phyloP scores from a whole-genome alignment of 2,797 vertebrate genomes.

The Halcyon leucocephala region DNA sequence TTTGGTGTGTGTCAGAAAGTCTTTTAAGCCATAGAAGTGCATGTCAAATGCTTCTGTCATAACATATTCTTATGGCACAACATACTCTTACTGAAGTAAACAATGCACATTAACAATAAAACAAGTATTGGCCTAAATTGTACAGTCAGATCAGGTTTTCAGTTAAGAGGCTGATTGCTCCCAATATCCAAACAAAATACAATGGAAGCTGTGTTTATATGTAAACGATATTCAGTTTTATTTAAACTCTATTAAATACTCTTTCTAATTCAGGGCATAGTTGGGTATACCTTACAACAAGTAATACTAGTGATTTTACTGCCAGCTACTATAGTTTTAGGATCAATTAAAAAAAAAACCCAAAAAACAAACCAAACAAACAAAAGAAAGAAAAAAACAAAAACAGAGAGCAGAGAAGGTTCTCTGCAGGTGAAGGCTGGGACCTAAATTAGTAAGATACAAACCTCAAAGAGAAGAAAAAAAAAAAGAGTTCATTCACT shows the following conservation, averaged over 20 bases:
- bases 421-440: background rate
- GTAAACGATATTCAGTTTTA: background rate
- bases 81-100: background rate
- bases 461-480: background rate
- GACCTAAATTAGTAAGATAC: background rate
- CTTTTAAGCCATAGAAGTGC: background rate
- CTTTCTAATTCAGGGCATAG: background rate
- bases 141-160: background rate
- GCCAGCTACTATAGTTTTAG: background rate
- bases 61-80: background rate
- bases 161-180: background rate
- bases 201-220: background rate
- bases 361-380: background rate
- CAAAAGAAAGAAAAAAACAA: too few relatives aligned
- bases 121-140: background rate
- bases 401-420: background rate
- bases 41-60: background rate
- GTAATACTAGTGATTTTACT: background rate
- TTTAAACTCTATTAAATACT: background rate
- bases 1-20: background rate
- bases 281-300: background rate
- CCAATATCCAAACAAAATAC: background rate
- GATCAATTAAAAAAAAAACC: background rate
- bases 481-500: background rate
- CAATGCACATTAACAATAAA: background rate